Evolutionary conservation across 2,113 vertebrate species (phyloP), one percentile per base, ranked within the genome.

Genomic region (Ursus arctos): DNA sequence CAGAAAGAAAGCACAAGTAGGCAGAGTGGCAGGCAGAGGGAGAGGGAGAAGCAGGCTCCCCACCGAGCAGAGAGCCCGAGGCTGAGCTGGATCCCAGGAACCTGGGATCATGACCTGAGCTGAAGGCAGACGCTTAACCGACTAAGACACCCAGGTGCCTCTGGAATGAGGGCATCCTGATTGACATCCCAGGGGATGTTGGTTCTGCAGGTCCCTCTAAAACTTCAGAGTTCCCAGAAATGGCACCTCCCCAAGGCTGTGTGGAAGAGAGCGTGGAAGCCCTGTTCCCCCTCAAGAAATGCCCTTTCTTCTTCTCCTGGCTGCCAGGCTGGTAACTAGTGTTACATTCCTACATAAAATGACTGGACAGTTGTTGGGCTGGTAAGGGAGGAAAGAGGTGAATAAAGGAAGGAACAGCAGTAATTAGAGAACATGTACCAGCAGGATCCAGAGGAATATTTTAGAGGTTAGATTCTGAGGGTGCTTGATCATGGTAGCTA

Each of bases 181-280:
- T 19, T n/a, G 31, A 59, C 9, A 15, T n/a, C 6, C 40, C 0
- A 0, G 53, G 53, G 79, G 28, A 15, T 72, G 6, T 47, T 49
- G 36, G 36, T 49, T 92, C 21, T 49, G 14, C 15, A 26, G 77
- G 19, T 33, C 8, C 51, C 51, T 92, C 40, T 59, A 51, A 72
- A 49, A 3, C 65, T 49, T 59, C 13, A 2, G 79, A 72, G 65
- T 26, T n/a, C 65, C 1, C 11, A 24, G 65, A 92, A 55, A 53
- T 49, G 53, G 36, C 15, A 6, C 26, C 14, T 53, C 26, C 26
- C 47, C 5, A 47, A 36, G 3, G 14, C 16, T 57, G 21, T 22
- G 11, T 92, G 31, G 36, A 33, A 83, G 79, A 67, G n/a, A 55
- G n/a, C 0, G 0, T 67, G 88, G 33, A 63, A 83, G 40, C 19